These are phyloP conservation scores for Yponomeuta plumbellus DNA, from an alignment of 2,888 invertebrate species.

Conservation along the genomic window DNA sequence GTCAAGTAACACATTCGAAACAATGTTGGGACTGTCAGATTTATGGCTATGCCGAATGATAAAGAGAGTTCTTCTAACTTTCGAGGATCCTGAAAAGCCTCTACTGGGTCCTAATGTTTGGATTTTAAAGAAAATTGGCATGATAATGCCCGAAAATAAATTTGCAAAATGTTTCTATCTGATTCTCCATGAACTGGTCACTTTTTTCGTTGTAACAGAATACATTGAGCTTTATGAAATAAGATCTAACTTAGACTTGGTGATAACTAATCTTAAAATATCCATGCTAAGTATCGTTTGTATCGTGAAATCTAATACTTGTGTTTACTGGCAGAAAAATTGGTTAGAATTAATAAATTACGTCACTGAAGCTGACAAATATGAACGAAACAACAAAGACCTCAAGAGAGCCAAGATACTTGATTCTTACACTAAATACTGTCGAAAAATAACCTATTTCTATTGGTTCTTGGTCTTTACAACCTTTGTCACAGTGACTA, in stretches of 20 bases:
- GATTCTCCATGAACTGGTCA: slow-evolving; percentile 40
- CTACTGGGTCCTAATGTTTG: slow-evolving; percentile 56
- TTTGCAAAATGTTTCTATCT: slow-evolving; percentile 34
- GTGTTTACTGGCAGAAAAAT: slow-evolving; percentile 46
- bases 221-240: slow-evolving; percentile 54
- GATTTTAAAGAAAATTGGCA: slow-evolving; percentile 43
- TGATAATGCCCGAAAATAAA: slow-evolving; percentile 45
- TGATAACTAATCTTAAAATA: slow-evolving; percentile 56
- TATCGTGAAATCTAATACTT: slow-evolving; percentile 48
- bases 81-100: slow-evolving; percentile 46
- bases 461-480: slow-evolving; percentile 54
- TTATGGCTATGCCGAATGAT: background rate
- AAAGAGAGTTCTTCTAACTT: slow-evolving; percentile 30
- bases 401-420: slow-evolving; percentile 35
- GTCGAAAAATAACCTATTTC: slow-evolving; percentile 46
- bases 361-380: slow-evolving; percentile 49
- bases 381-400: slow-evolving; percentile 44
- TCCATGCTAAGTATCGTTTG: slow-evolving; percentile 61
- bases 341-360: slow-evolving; percentile 54
- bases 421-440: slow-evolving; percentile 50
- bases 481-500: slow-evolving; percentile 42
- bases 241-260: slow-evolving; percentile 47
- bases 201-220: slow-evolving; percentile 51
- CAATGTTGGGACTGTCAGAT: background rate
- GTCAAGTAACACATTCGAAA: background rate